Evolutionary conservation across 2,888 invertebrate species (phyloP), one percentile per base, ranked within the genome.

Genomic region (Acanthosepion lycidas): DNA sequence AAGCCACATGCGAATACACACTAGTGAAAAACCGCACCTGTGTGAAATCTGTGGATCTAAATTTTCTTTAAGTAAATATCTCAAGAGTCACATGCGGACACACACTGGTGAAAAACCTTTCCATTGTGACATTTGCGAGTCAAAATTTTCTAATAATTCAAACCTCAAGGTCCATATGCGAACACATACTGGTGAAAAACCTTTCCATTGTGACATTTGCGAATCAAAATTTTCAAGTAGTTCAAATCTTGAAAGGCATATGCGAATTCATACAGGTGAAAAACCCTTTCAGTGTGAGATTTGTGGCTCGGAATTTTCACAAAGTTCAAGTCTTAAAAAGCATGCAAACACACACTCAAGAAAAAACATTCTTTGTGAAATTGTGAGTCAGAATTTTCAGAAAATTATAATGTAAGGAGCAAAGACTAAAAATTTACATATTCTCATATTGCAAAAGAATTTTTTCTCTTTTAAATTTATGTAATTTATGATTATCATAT

Each of bases 31-130:
- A 33, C 78, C 78, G 5, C 78, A 78, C 5, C n/a, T 78, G n/a
- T 78, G 78, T n/a, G 78, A 78, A n/a, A 78, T 78, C 2, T 78
- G 78, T n/a, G 78, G 78, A n/a, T 78, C n/a, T n/a, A 78, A 78
- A 4, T 78, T 78, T 78, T 78, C 78, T 15, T 78, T 78, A 33
- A 78, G 78, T 33, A 78, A 78, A 78, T 78, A 78, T 18, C 78
- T 78, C n/a, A 78, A 78, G 78, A 78, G 78, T 78, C 78, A 78
- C 78, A 78, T 78, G 78, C n/a, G 78, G 15, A 78, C n/a, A n/a
- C 78, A 78, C 78, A 78, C 78, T n/a, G 78, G 78, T 33, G 78
- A 78, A 78, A 78, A 78, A 78, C 78, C 78, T n/a, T 78, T 78
- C 12, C n/a, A 15, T 4, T 78, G 78, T 78, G n/a, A 78, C 1